A percentile compares a stretch with the other conserved stretches of the same genome.
Conservation (phyloP, 2,113 vertebrate species). For the Sterna hirundo region DNA sequence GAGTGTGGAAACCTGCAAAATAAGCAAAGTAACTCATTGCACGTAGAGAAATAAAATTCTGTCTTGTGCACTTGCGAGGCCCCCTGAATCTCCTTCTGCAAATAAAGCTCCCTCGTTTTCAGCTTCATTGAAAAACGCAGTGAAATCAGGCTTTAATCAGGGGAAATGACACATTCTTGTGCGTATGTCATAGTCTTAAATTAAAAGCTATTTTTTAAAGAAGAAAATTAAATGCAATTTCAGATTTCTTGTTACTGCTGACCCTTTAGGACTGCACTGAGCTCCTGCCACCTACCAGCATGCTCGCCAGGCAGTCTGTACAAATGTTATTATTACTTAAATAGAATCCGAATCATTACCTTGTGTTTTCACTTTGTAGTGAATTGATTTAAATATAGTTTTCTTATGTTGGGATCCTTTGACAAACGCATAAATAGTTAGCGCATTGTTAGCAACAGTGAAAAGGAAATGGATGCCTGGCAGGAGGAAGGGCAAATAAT, state of each 20-base stretch:
- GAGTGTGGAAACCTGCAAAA: neutral
- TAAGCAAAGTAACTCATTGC: neutral
- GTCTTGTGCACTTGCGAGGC: neutral
- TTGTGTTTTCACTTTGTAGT: conserved; percentile 63
- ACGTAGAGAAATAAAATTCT: neutral
- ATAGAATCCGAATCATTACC: conserved; percentile 64
- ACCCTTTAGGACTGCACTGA: neutral
- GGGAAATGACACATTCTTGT: neutral
- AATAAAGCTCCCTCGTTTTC: neutral
- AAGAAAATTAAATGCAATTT: conserved; percentile 27
- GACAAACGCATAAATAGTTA: conserved; percentile 69
- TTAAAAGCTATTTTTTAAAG: neutral
- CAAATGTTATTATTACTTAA: conserved; percentile 70
- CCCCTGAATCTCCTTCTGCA: neutral
- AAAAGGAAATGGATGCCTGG: conserved; percentile 67
- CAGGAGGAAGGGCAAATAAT: conserved; percentile 68
- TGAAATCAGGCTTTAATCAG: neutral
- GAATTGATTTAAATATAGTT: conserved; percentile 64
- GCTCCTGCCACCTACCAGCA: neutral
- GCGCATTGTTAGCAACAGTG: conserved; percentile 59
- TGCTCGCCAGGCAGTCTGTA: conserved; percentile 43
- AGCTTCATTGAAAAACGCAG: neutral
- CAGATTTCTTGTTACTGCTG: neutral
- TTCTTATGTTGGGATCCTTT: conserved; percentile 50
- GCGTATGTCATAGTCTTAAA: neutral